Percentiles rank a stretch among this genome's conserved stretches.
These are phyloP conservation scores for Rhegmatorhina hoffmannsi DNA, from an alignment of 2,113 vertebrate genomes.

Conservation along the genomic window DNA sequence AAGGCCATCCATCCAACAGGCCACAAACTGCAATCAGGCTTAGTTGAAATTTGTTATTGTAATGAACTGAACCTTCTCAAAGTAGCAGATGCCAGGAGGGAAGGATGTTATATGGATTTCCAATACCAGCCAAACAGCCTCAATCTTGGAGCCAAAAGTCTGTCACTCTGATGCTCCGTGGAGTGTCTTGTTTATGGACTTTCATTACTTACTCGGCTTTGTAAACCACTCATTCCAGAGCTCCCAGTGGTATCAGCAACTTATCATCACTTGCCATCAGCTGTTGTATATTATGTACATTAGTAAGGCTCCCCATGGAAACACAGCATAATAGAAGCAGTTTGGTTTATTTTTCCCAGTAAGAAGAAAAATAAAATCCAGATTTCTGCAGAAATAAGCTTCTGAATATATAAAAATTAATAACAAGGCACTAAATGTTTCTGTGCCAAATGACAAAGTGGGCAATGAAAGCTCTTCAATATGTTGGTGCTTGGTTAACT, in stretches of 20 bases:
- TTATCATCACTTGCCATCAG: slow-evolving; percentile 64
- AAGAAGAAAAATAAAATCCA: not conserved
- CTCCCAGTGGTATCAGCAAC: slow-evolving; percentile 52
- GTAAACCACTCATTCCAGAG: slow-evolving; percentile 48
- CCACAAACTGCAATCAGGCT: not conserved
- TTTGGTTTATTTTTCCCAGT: slow-evolving; percentile 30
- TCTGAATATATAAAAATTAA: slow-evolving; percentile 6
- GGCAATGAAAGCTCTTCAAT: slow-evolving; percentile 1
- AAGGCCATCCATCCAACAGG: not conserved
- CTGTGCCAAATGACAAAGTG: slow-evolving; percentile 14
- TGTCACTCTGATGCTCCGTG: slow-evolving; percentile 41
- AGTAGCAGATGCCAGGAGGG: slow-evolving; percentile 59
- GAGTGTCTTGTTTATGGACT: slow-evolving; percentile 64
- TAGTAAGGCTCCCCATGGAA: slow-evolving; percentile 34
- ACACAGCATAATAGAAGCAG: slow-evolving; percentile 2
- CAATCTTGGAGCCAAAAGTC: slow-evolving; percentile 50
- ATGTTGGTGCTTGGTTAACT: not conserved
- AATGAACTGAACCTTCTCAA: slow-evolving; percentile 63
- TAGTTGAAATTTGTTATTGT: slow-evolving; percentile 42
- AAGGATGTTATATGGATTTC: slow-evolving; percentile 66
- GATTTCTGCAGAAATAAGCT: slow-evolving; percentile 13
- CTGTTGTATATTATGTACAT: slow-evolving; percentile 22
- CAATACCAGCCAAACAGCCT: slow-evolving; percentile 64
- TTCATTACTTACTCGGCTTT: slow-evolving; percentile 55
- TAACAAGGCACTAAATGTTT: slow-evolving; percentile 11